A percentile compares a stretch with the other conserved stretches of the same genome.
Evolutionary conservation across 1,140 invertebrate genomes (phyloP).

Genomic region (Panagrolaimus sp.): DNA sequence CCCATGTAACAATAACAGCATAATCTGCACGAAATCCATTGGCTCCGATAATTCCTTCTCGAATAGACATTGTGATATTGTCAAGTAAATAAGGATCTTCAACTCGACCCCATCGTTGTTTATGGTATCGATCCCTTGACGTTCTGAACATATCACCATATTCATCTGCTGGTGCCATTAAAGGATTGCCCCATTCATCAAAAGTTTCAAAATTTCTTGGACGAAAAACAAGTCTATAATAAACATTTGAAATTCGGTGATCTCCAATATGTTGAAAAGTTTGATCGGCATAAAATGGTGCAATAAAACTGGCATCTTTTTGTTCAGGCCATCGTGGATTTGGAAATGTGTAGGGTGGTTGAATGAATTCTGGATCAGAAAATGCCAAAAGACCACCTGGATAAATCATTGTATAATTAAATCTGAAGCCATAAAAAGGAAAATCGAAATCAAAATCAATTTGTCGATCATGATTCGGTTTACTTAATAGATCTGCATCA

Average conservation of each 20-base stretch:
- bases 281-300: slow-evolving; percentile 78
- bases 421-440: slow-evolving; percentile 85
- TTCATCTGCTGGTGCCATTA: slow-evolving; percentile 28
- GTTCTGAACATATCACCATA: slow-evolving; percentile 41
- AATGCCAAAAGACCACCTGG: slow-evolving; percentile 35
- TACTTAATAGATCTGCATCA: slow-evolving; percentile 35
- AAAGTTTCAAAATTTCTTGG: slow-evolving; percentile 34
- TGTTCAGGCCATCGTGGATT: slow-evolving; percentile 75
- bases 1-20: slow-evolving; percentile 85
- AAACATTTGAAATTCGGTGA: slow-evolving; percentile 42
- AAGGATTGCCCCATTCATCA: slow-evolving; percentile 42
- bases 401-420: slow-evolving; percentile 75
- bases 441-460: slow-evolving; percentile 69
- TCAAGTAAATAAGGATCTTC: slow-evolving; percentile 77
- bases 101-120: slow-evolving; percentile 63
- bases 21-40: slow-evolving; percentile 82
- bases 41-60: slow-evolving; percentile 81
- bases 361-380: slow-evolving; percentile 64
- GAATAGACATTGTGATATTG: slow-evolving; percentile 77
- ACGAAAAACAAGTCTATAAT: slow-evolving; percentile 43
- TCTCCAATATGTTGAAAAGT: slow-evolving; percentile 49
- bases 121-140: slow-evolving; percentile 36
- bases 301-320: slow-evolving; percentile 85
- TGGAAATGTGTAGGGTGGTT: slow-evolving; percentile 76
- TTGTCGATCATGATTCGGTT: slow-evolving; percentile 56